Evolutionary conservation across 2,797 vertebrate species (phyloP).

Genomic region (Anguilla marmorata): DNA sequence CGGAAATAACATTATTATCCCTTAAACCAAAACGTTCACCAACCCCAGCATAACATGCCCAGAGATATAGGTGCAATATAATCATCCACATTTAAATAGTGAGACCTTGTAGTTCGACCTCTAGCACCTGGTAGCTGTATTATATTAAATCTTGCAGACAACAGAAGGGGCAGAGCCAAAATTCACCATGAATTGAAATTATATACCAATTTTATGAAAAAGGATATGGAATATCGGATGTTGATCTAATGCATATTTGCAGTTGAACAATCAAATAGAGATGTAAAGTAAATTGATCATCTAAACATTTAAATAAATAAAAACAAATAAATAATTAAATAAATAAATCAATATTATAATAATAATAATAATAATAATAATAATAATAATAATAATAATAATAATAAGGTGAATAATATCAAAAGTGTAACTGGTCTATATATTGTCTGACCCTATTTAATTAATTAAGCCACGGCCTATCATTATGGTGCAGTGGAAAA

Average conservation of each 20-base stretch:
- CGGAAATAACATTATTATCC: conserved; percentile 29
- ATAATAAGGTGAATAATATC: conserved; percentile 50
- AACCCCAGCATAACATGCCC: conserved; percentile 7
- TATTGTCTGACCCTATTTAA: conserved; percentile 76
- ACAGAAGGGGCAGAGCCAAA: not conserved
- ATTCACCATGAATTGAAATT: not conserved
- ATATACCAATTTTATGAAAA: not conserved
- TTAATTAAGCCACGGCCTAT: conserved; percentile 74
- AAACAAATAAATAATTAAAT: not conserved
- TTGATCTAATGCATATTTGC: not conserved
- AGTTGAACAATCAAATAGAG: not conserved
- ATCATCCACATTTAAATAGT: conserved; percentile 43
- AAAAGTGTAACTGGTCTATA: conserved; percentile 59
- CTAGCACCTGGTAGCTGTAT: conserved; percentile 37
- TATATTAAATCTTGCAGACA: conserved; percentile 36
- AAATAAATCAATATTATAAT: too few species aligned
- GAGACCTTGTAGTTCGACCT: conserved; percentile 33
- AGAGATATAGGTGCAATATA: conserved; percentile 24
- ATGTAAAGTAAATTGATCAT: not conserved
- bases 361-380: conserved; percentile 46
- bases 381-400: conserved; percentile 52
- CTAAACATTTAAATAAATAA: not conserved
- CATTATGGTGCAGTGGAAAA: conserved; percentile 52
- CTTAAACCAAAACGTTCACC: conserved; percentile 48
- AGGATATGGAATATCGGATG: not conserved